phyloP scores from a whole-genome alignment of 2,113 vertebrate genomes.

The Peromyscus polionotus region DNA sequence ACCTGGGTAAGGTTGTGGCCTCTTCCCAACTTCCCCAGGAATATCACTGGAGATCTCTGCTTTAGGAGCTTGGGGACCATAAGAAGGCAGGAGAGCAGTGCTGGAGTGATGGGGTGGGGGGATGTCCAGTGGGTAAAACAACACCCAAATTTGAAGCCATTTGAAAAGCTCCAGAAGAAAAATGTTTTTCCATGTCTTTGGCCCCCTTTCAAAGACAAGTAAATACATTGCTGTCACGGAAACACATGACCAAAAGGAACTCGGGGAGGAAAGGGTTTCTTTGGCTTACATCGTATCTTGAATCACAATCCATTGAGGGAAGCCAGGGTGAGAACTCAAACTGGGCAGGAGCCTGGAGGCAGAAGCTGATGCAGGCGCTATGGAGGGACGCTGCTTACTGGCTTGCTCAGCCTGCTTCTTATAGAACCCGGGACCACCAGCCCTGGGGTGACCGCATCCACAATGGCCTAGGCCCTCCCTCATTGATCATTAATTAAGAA shows the following conservation, averaged over 20 bases:
- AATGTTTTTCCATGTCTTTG: background rate
- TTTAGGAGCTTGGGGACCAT: background rate
- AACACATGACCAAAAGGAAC: background rate
- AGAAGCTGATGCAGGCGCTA: background rate
- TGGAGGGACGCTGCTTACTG: background rate
- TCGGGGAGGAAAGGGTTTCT: background rate
- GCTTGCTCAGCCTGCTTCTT: background rate
- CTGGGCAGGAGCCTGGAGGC: background rate
- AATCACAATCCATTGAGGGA: background rate
- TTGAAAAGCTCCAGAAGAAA: constrained; percentile 53
- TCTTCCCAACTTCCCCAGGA: background rate
- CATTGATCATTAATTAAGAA: background rate
- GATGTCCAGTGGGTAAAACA: background rate
- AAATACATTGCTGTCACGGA: background rate
- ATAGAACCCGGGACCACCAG: background rate
- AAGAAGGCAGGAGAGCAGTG: background rate
- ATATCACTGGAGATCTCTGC: background rate
- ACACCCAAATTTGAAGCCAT: background rate
- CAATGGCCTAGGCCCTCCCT: background rate
- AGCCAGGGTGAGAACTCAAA: background rate
- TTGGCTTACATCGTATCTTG: background rate
- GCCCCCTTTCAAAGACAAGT: background rate
- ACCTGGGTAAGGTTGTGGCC: too few relatives aligned
- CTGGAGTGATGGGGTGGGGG: background rate
- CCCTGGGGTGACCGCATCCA: background rate